Percentiles rank a stretch among this genome's conserved stretches.
Conservation (phyloP, 2,113 vertebrate species). For the Pavo muticus region DNA sequence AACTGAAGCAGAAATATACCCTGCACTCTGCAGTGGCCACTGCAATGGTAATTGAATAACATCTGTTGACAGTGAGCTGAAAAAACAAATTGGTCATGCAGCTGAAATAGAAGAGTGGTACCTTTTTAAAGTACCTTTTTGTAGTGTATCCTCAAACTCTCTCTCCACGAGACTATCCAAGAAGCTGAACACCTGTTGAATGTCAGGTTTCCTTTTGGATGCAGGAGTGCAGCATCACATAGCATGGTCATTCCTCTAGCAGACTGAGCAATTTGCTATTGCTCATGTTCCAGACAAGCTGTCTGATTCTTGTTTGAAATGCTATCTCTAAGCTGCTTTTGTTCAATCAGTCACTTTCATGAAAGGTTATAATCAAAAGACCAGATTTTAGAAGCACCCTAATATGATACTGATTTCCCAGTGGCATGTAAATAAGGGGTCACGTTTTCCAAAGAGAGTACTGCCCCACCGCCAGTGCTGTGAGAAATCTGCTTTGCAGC, state of each 20-base stretch:
- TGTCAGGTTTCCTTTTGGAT: conserved; percentile 28
- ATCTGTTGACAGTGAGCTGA: neutral
- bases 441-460: neutral
- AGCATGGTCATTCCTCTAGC: neutral
- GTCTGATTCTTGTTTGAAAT: conserved; percentile 10
- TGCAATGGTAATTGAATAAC: conserved; percentile 37
- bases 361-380: conserved; percentile 36
- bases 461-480: neutral
- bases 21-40: neutral
- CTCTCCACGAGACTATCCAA: neutral
- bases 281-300: neutral
- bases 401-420: neutral
- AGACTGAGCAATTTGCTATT: neutral
- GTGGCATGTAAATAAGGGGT: neutral
- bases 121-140: neutral
- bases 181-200: conserved; percentile 16
- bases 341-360: conserved; percentile 27
- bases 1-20: neutral
- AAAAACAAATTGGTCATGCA: neutral
- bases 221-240: neutral
- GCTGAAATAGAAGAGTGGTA: conserved; percentile 8
- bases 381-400: neutral
- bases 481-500: conserved; percentile 47
- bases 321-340: conserved; percentile 37
- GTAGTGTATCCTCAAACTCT: neutral